Conservation (phyloP, 1,140 invertebrate species). For the Tetragnatha versicolor region DNA sequence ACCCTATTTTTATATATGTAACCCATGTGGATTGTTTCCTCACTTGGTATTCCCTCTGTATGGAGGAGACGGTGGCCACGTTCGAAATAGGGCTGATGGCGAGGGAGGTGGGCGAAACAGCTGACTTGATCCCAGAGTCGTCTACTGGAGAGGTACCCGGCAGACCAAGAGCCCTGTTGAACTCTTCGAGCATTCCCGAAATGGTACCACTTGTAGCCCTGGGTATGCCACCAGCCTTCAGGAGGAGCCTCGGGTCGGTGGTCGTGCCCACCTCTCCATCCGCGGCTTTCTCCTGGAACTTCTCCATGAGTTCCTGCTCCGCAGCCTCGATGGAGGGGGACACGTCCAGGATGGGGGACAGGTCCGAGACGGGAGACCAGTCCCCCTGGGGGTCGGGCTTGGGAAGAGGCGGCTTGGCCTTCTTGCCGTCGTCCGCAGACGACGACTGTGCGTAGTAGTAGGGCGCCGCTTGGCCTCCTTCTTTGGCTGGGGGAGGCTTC, state of each 20-base stretch:
- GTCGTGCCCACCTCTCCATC: not conserved
- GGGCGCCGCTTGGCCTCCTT: not conserved
- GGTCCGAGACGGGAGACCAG: slow-evolving; percentile 67
- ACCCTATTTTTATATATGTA: too few relatives aligned
- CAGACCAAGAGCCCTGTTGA: slow-evolving; percentile 62
- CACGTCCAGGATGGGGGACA: slow-evolving; percentile 68
- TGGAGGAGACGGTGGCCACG: slow-evolving; percentile 5
- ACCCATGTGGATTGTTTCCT: too few relatives aligned
- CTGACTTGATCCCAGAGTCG: slow-evolving; percentile 44
- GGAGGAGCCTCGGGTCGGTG: slow-evolving; percentile 15
- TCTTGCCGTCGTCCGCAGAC: too few relatives aligned
- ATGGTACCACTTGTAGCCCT: slow-evolving; percentile 63
- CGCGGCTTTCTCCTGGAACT: slow-evolving; percentile 33
- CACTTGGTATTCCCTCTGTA: slow-evolving; percentile 47
- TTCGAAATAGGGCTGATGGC: slow-evolving; percentile 43
- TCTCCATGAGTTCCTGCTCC: slow-evolving; percentile 66
- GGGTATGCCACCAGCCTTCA: slow-evolving; percentile 54
- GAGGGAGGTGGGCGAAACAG: slow-evolving; percentile 42
- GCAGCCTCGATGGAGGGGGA: slow-evolving; percentile 67
- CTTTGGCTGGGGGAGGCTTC: not conserved
- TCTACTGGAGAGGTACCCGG: slow-evolving; percentile 50
- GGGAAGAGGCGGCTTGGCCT: slow-evolving; percentile 47
- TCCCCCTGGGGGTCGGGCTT: slow-evolving; percentile 62
- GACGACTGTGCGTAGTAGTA: slow-evolving; percentile 14
- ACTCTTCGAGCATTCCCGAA: slow-evolving; percentile 69